Conservation (phyloP, 2,797 vertebrate species). For the Odontamblyopus rebecca region DNA sequence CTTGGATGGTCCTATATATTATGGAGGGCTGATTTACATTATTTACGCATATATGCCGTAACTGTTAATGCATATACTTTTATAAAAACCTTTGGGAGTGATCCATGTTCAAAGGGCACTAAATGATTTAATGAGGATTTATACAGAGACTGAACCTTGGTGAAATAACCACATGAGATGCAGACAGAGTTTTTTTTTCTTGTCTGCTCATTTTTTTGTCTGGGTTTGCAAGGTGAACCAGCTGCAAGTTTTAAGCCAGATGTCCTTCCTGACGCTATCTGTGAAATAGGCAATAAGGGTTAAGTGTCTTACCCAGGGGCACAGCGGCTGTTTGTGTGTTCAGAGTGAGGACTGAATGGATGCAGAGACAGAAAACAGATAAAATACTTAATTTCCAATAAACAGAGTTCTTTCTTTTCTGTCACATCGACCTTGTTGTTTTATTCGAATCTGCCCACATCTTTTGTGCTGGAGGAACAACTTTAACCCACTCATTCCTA, state of each 20-base stretch:
- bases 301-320: background rate
- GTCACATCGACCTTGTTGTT: background rate
- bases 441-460: too few relatives aligned
- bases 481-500: too few relatives aligned
- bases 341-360: background rate
- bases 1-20: background rate
- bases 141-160: background rate
- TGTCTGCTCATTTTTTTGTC: too few relatives aligned
- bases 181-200: background rate
- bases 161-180: background rate
- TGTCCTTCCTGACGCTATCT: too few relatives aligned
- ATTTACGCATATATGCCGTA: background rate
- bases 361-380: background rate
- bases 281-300: too few relatives aligned
- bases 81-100: constrained; percentile 5
- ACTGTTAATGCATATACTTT: background rate
- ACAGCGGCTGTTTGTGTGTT: too few relatives aligned
- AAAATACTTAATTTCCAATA: background rate
- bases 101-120: background rate
- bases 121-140: constrained; percentile 6
- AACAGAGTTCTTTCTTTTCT: constrained; percentile 1
- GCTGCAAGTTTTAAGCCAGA: too few relatives aligned
- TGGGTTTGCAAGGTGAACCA: too few relatives aligned
- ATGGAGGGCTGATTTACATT: background rate
- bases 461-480: too few relatives aligned